A percentile compares a stretch with the other conserved stretches of the same genome.
Conservation (phyloP, 1,140 invertebrate genomes). For the Diploscapter pachys region DNA sequence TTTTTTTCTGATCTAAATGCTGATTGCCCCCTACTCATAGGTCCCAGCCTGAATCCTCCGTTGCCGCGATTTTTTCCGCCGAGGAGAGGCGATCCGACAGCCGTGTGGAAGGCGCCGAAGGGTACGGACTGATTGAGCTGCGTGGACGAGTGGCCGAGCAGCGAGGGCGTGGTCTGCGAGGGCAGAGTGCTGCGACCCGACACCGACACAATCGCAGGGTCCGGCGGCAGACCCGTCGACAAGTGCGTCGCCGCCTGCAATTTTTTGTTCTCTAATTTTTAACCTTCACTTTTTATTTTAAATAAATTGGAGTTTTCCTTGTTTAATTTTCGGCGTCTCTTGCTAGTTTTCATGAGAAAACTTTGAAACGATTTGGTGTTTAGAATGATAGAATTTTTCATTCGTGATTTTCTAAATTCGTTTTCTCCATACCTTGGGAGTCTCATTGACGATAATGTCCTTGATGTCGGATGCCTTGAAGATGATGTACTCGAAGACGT, state of each 20-base stretch:
- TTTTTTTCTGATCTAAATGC: too few species aligned
- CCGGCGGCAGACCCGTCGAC: too few species aligned
- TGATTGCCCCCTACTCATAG: too few species aligned
- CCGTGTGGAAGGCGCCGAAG: too few species aligned
- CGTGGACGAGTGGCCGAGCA: too few species aligned
- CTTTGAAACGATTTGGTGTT: not conserved
- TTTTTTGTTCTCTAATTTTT: too few species aligned
- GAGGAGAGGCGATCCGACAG: too few species aligned
- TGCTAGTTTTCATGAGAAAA: not conserved
- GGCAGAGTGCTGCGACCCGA: too few species aligned
- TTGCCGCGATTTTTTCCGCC: not conserved
- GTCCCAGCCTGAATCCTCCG: constrained; percentile 60
- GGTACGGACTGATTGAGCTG: too few species aligned
- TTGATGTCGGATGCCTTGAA: constrained; percentile 97
- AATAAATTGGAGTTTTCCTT: not conserved
- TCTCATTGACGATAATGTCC: constrained; percentile 83
- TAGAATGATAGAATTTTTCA: not conserved
- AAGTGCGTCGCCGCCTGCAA: too few species aligned
- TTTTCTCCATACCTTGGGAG: constrained; percentile 66
- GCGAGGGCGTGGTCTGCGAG: too few species aligned
- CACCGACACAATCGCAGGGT: too few species aligned
- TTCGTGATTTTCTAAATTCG: not conserved
- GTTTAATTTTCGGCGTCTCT: not conserved
- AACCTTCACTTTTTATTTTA: not conserved
- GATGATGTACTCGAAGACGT: constrained; percentile 61